phyloP scores from a whole-genome alignment of 2,113 vertebrate genomes.

The Centropus unirufus region DNA sequence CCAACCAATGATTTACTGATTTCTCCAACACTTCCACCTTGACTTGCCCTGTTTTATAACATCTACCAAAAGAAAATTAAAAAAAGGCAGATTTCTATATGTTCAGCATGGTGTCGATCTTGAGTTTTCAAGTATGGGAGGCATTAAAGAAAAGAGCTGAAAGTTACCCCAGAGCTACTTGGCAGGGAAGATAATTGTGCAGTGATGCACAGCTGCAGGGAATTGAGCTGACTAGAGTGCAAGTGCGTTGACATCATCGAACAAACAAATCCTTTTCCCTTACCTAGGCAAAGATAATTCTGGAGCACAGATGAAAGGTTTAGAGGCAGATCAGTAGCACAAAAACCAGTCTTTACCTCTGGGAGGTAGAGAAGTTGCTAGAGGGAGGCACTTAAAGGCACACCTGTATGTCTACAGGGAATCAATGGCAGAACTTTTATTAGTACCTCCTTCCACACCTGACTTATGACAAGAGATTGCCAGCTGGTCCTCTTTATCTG shows the following conservation, averaged over 20 bases:
- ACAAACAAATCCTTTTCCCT: background rate
- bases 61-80: background rate
- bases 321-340: background rate
- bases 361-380: background rate
- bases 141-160: background rate
- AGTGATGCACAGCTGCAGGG: accelerated
- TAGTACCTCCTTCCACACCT: background rate
- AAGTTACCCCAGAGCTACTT: background rate
- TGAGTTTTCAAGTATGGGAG: background rate
- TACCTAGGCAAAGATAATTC: background rate
- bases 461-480: conserved; percentile 15
- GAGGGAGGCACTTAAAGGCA: background rate
- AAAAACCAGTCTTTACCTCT: background rate
- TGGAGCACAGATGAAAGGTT: background rate
- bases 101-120: background rate
- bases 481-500: conserved; percentile 29
- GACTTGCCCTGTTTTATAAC: background rate
- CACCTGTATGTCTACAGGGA: background rate
- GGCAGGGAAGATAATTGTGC: background rate
- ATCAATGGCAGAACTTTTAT: background rate
- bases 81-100: background rate
- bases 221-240: background rate
- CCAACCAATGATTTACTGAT: background rate
- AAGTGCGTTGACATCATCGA: background rate
- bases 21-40: background rate